Conservation (phyloP, 2,888 invertebrate genomes). For the Petrophora chlorosata region DNA sequence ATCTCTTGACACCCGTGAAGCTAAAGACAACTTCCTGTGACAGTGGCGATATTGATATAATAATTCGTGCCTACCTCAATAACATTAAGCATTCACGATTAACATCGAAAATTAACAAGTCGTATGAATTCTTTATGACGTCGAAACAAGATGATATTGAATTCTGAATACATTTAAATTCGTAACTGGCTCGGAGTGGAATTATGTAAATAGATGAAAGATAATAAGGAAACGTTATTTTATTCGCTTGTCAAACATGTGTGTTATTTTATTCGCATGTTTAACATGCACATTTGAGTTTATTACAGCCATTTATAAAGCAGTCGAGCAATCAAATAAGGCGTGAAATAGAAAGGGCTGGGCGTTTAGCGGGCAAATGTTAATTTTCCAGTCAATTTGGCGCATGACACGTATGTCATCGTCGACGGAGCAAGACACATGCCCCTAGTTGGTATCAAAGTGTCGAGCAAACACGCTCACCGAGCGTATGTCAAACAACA, state of each 20-base stretch:
- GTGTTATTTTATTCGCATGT: no score
- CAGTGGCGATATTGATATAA: conserved; percentile 50
- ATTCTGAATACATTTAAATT: conserved; percentile 16
- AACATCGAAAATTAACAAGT: conserved; percentile 19
- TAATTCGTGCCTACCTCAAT: conserved; percentile 45
- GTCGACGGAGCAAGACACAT: conserved; percentile 33
- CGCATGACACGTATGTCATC: conserved; percentile 34
- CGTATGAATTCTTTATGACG: conserved; percentile 16
- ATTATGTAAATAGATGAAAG: conserved; percentile 12
- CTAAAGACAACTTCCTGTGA: conserved; percentile 42
- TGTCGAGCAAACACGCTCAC: conserved; percentile 6
- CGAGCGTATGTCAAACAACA: conserved; percentile 7
- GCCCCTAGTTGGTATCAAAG: conserved; percentile 1
- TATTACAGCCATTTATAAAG: conserved; percentile 29
- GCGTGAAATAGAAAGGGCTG: conserved; percentile 45
- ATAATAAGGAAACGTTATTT: conserved; percentile 16
- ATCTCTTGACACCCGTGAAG: conserved; percentile 24
- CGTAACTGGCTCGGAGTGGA: conserved; percentile 12
- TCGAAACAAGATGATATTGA: conserved; percentile 22
- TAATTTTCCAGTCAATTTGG: conserved; percentile 55
- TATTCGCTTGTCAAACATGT: conserved; percentile 10
- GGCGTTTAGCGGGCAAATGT: conserved; percentile 47
- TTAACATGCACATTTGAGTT: conserved; percentile 14
- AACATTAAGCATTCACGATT: conserved; percentile 30
- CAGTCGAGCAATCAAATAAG: conserved; percentile 44